Base-by-base conservation (phyloP, 2,113 vertebrate species). In the Malurus alboscapulatus region DNA sequence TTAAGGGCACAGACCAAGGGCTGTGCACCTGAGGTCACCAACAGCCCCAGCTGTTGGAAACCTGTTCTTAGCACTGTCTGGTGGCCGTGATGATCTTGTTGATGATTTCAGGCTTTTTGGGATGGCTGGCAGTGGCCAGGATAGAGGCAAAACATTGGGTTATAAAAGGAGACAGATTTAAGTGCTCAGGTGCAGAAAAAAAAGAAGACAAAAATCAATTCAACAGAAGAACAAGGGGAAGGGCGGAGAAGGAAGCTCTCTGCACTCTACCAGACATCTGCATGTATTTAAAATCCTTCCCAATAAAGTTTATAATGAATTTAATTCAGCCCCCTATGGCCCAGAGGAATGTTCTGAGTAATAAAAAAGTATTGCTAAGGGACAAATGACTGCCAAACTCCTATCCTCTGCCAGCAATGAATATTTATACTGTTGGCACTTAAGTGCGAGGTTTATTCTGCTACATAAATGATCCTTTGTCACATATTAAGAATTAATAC, bases 291-390 rank as follows among this genome's bases (percentile, higher is more conserved):
- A 96, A 96, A 93, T 92, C 87, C 65, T 88, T 94, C 61, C 87
- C 92, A 89, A 67, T 96, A 96, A 97, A 93, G 86, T 92, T 93
- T 87, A 51, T 89, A 96, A 93, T 94, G 75, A 97, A 94, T 94
- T 94, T 96, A 92, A 88, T 92, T 94, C 76, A 47, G 80, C 82
- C 94, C 75, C 72, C 80, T 53, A 74, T 91, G 85, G 92, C 93
- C 93, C 92, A 80, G 93, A 95, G 89, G 85, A 94, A 93, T 63
- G 55, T 89, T 93, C 85, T 38, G 79, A 94, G 78, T 85, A 90
- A 93, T 94, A 96, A 94, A 97, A 84, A 87, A 94, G 85, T 81
- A 91, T 89, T 95, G 88, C 95, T 97, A 92, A 87, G 95, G 94
- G 95, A 95, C 51, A 94, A 66, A 79, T 36, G 83, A 83, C 83